Evolutionary conservation across 2,888 invertebrate species (phyloP).

Genomic region (Morpho helenor): DNA sequence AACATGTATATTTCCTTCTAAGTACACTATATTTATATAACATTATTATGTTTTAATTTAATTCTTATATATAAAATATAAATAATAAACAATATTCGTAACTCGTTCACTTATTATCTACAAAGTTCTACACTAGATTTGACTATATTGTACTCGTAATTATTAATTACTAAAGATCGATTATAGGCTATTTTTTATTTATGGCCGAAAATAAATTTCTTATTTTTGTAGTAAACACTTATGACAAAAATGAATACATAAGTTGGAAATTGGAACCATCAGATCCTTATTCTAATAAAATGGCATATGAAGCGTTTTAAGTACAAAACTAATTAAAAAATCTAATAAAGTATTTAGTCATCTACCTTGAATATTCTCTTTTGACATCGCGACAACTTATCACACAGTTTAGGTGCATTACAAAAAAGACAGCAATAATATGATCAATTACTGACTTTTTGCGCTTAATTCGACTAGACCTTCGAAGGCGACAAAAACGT

Average conservation of each 20-base stretch:
- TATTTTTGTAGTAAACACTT: not conserved
- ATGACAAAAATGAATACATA: not conserved
- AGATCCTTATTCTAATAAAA: constrained; percentile 10
- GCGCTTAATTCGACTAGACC: constrained; percentile 12
- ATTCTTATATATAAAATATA: not conserved
- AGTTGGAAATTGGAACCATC: constrained; percentile 3
- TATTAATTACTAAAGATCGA: not conserved
- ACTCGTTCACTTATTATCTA: not conserved
- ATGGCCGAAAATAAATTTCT: too few species aligned
- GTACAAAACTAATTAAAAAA: not conserved
- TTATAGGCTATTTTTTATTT: too few species aligned
- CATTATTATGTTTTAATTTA: too few species aligned
- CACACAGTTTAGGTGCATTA: constrained; percentile 8
- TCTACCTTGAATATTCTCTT: constrained; percentile 4
- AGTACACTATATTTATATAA: too few species aligned
- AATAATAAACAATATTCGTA: not conserved
- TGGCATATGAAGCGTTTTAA: constrained; percentile 1
- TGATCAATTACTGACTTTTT: constrained; percentile 15
- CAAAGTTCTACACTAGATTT: constrained; percentile 19
- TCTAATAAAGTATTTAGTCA: not conserved
- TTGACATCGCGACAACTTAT: constrained; percentile 3
- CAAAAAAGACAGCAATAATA: constrained; percentile 9
- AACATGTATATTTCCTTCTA: too few species aligned
- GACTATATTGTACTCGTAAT: constrained; percentile 22
- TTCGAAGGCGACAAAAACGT: constrained; percentile 15